phyloP scores from a whole-genome alignment of 2,113 vertebrate species.

The Pterophyllum scalare region DNA sequence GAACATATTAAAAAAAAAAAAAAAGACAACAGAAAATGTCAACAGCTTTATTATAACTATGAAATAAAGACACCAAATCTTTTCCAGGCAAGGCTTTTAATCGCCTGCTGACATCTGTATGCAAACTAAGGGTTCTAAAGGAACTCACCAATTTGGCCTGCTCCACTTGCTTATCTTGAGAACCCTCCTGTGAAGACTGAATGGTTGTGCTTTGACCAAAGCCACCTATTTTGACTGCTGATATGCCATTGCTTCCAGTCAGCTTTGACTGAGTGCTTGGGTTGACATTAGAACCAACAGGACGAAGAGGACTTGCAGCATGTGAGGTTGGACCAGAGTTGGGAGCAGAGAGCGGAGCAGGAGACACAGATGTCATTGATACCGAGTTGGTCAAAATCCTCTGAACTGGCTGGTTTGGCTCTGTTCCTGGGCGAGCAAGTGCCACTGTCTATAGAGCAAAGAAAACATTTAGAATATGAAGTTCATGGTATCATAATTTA shows the following conservation, averaged over 20 bases:
- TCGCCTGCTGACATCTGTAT: not conserved
- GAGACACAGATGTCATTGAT: slow-evolving; percentile 80
- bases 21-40: not conserved
- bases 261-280: slow-evolving; percentile 88
- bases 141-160: slow-evolving; percentile 91
- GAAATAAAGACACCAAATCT: not conserved
- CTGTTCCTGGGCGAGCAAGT: slow-evolving; percentile 84
- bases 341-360: slow-evolving; percentile 75
- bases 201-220: slow-evolving; percentile 82
- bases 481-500: not conserved
- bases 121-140: not conserved
- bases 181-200: slow-evolving; percentile 83
- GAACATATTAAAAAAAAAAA: not conserved
- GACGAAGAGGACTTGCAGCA: slow-evolving; percentile 82
- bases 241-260: slow-evolving; percentile 82
- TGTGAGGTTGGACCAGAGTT: slow-evolving; percentile 78
- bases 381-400: slow-evolving; percentile 83
- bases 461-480: slow-evolving; percentile 6
- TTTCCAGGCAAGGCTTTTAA: not conserved
- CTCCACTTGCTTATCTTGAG: slow-evolving; percentile 93
- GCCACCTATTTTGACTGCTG: slow-evolving; percentile 84
- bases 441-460: slow-evolving; percentile 82
- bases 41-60: not conserved
- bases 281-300: slow-evolving; percentile 83
- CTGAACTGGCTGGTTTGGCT: slow-evolving; percentile 84